Evolutionary conservation across 2,113 vertebrate genomes (phyloP), one percentile per base, ranked within the genome.

Genomic region (Mesembrinibis cayennensis): DNA sequence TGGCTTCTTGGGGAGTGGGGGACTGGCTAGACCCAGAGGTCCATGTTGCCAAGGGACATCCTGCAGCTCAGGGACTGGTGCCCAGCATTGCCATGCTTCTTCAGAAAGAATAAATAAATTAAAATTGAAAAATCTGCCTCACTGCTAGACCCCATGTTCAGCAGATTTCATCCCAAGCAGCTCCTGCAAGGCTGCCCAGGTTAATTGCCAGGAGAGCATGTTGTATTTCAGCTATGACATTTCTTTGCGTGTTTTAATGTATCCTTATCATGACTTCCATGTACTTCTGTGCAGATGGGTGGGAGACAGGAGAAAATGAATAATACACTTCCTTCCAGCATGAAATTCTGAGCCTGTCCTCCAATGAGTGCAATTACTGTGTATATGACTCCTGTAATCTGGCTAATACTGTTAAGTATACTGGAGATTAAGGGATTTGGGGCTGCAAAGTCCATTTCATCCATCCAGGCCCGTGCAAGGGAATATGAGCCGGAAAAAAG

Each of bases 391-490:
- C 84, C 90, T 92, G 91, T 93, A 97, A 95, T 92, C 95, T 95
- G 95, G 94, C 95, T 97, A 97, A 96, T 95, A 70, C 90, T 92
- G 93, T 72, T 93, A 97, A 96, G 91, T 82, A 89, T 95, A 82
- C 67, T 70, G 94, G 70, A 95, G 95, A 97, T 97, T 96, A 97
- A 96, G 76, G 95, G 97, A 97, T 97, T 97, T 94, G 1, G 82
- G 70, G 52, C 82, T 95, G 73, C 49, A 67, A 96, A 95, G 90
- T 93, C 94, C 20, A 18, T 95, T 93, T 96, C 88, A 93, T 93
- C 83, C 91, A 91, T 32, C 70, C 88, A 80, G 82, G 65, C 82
- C 76, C 13, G 2, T 61, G 81, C 78, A 81, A 95, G 65, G 56
- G 38, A 96, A 87, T 15, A 78, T 1, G 2, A 90, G 50, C 66